phyloP scores from a whole-genome alignment of 2,113 vertebrate genomes.

The Rhinolophus ferrumequinum region DNA sequence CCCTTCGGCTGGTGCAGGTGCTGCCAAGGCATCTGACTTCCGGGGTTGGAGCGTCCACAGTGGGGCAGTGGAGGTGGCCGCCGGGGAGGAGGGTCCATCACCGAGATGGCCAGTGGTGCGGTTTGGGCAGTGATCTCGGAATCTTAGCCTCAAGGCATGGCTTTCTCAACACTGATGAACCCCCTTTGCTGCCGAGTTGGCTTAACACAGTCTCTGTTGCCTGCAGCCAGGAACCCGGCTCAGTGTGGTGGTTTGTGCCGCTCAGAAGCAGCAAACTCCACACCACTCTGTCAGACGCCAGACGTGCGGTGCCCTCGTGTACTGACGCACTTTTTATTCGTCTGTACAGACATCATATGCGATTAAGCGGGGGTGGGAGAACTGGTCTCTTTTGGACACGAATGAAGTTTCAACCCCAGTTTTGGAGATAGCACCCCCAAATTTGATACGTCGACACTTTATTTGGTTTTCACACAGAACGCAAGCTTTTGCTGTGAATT shows the following conservation, averaged over 20 bases:
- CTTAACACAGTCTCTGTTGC: background rate
- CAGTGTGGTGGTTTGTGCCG: background rate
- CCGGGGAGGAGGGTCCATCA: too few species aligned
- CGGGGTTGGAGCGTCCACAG: background rate
- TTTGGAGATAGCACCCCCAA: background rate
- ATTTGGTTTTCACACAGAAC: background rate
- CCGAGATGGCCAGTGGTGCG: too few species aligned
- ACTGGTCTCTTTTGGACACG: background rate
- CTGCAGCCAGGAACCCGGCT: background rate
- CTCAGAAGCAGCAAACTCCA: background rate
- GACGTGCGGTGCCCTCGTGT: background rate
- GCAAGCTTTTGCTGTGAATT: constrained; percentile 9
- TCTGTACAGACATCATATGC: background rate
- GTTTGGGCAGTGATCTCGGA: background rate
- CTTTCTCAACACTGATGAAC: background rate
- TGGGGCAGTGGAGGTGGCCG: background rate
- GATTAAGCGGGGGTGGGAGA: background rate
- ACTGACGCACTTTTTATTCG: background rate
- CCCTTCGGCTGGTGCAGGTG: too few species aligned
- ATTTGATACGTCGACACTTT: background rate
- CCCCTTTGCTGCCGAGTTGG: background rate
- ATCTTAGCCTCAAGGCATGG: background rate
- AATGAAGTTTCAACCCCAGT: background rate
- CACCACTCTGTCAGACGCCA: background rate
- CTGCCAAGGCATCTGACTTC: background rate